Evolutionary conservation across 2,113 vertebrate genomes (phyloP).

Genomic region (Protobothrops mucrosquamatus): DNA sequence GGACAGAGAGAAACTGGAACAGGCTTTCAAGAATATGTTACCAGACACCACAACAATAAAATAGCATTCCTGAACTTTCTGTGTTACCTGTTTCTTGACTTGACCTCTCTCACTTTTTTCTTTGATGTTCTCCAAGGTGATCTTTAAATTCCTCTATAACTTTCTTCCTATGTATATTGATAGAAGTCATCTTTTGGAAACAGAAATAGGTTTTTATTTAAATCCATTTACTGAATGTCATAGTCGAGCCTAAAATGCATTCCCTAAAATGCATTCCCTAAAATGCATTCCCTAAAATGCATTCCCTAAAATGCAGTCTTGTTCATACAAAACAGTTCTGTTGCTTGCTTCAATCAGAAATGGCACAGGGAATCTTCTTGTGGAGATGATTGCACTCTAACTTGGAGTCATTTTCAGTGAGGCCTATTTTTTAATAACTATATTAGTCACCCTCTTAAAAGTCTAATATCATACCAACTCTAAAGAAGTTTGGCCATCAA

Average conservation of each 20-base stretch:
- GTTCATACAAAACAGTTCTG: background rate
- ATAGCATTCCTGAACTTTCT: background rate
- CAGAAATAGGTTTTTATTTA: background rate
- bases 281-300: too few relatives aligned
- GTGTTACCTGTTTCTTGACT: background rate
- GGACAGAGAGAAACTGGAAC: background rate
- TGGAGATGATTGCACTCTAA: too few relatives aligned
- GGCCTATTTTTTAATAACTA: background rate
- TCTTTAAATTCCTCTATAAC: background rate
- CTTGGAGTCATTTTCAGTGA: too few relatives aligned
- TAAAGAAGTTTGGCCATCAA: slow-evolving; percentile 41
- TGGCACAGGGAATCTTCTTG: background rate
- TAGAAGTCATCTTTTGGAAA: background rate
- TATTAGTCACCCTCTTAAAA: background rate
- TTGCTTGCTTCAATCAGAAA: background rate
- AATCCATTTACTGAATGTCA: background rate
- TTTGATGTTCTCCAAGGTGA: background rate
- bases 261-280: too few relatives aligned
- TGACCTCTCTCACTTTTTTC: background rate
- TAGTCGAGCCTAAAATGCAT: too few relatives aligned
- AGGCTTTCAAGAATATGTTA: background rate
- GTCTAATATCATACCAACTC: background rate
- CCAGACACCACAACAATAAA: background rate
- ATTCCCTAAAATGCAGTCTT: background rate
- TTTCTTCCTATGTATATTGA: background rate